A percentile compares a stretch with the other conserved stretches of the same genome.
Evolutionary conservation across 2,797 vertebrate genomes (phyloP).

Genomic region (Scleropages formosus): DNA sequence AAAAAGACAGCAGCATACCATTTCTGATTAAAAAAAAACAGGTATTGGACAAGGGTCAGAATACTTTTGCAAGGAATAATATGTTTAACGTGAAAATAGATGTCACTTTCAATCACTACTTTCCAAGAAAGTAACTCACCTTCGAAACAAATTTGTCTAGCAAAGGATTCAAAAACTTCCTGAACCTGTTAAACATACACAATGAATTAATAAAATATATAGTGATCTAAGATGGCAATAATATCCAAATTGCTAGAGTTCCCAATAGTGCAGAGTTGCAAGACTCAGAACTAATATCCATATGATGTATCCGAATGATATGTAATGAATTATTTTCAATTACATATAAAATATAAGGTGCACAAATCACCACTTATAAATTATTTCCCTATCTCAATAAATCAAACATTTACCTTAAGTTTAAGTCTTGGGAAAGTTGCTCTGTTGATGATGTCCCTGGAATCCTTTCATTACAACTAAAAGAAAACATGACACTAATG

Average conservation of each 20-base stretch:
- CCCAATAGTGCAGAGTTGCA: too few relatives aligned
- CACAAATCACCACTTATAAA: neutral
- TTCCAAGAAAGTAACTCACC: conserved; percentile 47
- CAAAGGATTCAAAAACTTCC: conserved; percentile 56
- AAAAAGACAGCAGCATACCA: too few relatives aligned
- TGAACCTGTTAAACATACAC: conserved; percentile 45
- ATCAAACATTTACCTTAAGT: conserved; percentile 1
- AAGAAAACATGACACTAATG: neutral
- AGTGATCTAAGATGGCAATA: neutral
- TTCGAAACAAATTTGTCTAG: conserved; percentile 20
- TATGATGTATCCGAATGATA: too few relatives aligned
- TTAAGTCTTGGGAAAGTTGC: conserved; percentile 44
- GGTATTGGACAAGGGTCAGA: too few relatives aligned
- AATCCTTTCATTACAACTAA: conserved; percentile 13
- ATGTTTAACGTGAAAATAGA: too few relatives aligned
- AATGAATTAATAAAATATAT: neutral
- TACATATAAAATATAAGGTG: neutral
- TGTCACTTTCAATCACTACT: too few relatives aligned
- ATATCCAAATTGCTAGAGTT: neutral
- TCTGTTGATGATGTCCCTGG: conserved; percentile 49
- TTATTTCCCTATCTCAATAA: conserved; percentile 49
- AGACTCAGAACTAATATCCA: too few relatives aligned
- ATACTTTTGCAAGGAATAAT: too few relatives aligned
- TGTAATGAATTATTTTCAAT: too few relatives aligned
- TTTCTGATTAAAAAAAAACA: too few relatives aligned